These are phyloP conservation scores for Sinocyclocheilus maitianheensis DNA, from an alignment of 2,113 vertebrate species.

Conservation along the genomic window DNA sequence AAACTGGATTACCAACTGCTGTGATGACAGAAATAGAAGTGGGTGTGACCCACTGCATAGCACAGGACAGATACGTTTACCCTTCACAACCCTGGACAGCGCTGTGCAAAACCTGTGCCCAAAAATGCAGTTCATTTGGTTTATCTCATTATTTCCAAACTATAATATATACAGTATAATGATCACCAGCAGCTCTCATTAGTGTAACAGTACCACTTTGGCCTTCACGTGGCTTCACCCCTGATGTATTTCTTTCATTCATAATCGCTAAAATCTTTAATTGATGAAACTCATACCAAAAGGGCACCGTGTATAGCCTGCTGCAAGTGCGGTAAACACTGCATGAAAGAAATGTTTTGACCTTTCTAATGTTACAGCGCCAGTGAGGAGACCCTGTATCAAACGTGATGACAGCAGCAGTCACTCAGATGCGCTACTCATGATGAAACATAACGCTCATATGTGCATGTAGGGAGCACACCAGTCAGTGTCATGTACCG, in stretches of 20 bases:
- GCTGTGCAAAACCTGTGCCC: no score
- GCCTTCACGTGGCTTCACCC: not conserved
- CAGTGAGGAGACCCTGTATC: not conserved
- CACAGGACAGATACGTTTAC: not conserved
- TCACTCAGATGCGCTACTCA: not conserved
- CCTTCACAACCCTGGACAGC: not conserved
- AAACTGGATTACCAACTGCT: not conserved
- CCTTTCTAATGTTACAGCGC: constrained; percentile 27
- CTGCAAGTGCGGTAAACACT: not conserved
- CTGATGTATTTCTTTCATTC: not conserved
- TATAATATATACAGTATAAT: not conserved
- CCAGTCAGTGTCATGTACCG: not conserved
- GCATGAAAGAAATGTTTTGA: constrained; percentile 21
- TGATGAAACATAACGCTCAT: not conserved
- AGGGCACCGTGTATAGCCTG: not conserved
- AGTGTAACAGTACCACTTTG: not conserved
- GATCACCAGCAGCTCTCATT: constrained; percentile 1
- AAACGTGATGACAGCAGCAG: constrained; percentile 13
- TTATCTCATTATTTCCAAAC: not conserved
- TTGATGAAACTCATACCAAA: constrained; percentile 18
- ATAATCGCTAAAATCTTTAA: constrained; percentile 5
- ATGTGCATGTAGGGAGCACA: not conserved
- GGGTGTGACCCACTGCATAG: not conserved
- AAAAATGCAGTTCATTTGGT: not conserved
- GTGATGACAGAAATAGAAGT: constrained; percentile 12